Evolutionary conservation across 2,797 vertebrate genomes (phyloP), one percentile per base, ranked within the genome.

Genomic region (Falco rusticolus): DNA sequence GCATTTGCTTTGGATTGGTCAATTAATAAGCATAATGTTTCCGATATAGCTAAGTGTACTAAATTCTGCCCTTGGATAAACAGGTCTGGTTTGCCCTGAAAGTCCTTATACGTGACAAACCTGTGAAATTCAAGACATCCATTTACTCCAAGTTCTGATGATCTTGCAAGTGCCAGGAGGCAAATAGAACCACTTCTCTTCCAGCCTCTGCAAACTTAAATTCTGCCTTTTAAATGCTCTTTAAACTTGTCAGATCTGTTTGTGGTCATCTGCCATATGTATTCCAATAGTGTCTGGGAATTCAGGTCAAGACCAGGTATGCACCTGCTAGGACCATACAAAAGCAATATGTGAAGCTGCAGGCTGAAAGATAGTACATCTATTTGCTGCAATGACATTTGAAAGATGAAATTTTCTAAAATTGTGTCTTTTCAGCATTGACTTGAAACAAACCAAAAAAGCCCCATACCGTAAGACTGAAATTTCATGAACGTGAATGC

Each of bases 81-180:
- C 0, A 1, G 31, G 3, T 41, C 22, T 45, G 43, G 69, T 43
- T 79, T 43, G n/a, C 69, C 31, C 31, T 54, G 45, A 53, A 84
- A 41, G 45, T 29, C 13, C 29, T 45, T 1, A 2, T 16, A 25
- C 51, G 29, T 0, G 0, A 57, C 18, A 72, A 20, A 24, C 22
- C 31, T 37, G 14, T 43, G 28, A 24, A 68, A 78, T 26, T 48
- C 43, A 69, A 34, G 25, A 56, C 17, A 50, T 47, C 29, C 28
- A 53, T 50, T 66, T 61, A 78, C 10, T 72, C 24, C 11, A 9
- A 56, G 20, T 50, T 56, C 41, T 72, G 53, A 68, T 45, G 28
- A 50, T 29, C 24, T 24, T 37, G 10, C 8, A 56, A 56, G 34
- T 50, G 29, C 39, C 15, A 26, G 29, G 25, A 54, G 15, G 17